phyloP scores from a whole-genome alignment of 2,797 vertebrate species.

The Pteropus rufus region DNA sequence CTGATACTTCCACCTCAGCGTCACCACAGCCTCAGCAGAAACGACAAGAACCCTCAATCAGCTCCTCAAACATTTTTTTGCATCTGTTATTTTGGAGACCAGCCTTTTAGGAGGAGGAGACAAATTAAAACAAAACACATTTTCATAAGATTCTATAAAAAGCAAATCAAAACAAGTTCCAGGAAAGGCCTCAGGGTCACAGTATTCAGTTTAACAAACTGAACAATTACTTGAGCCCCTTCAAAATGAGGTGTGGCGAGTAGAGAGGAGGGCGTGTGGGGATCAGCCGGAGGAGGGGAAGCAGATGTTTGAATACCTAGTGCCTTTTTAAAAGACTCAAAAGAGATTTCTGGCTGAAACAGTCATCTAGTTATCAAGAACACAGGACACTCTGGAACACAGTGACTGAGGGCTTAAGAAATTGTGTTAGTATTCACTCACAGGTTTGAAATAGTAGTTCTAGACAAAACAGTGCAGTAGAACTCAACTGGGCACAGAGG shows the following conservation, averaged over 20 bases:
- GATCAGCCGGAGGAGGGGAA: neutral
- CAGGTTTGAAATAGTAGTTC: neutral
- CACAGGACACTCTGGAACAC: neutral
- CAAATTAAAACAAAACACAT: slow-evolving; percentile 37
- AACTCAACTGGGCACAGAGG: neutral
- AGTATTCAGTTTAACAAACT: neutral
- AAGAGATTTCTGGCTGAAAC: neutral
- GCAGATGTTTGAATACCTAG: neutral
- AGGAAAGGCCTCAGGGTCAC: neutral
- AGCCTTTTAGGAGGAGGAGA: neutral
- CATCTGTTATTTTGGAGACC: neutral
- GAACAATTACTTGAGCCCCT: neutral
- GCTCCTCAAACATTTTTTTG: neutral
- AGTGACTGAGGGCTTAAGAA: neutral
- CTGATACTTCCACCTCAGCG: neutral
- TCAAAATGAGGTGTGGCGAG: neutral
- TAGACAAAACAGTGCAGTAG: neutral
- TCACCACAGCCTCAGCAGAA: neutral
- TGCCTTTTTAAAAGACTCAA: neutral
- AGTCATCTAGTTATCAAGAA: neutral
- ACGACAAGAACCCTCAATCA: neutral
- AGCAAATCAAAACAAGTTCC: slow-evolving; percentile 28
- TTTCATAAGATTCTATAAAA: neutral
- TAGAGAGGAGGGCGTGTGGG: neutral
- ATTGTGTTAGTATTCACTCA: neutral